These are phyloP conservation scores for Calcarius lapponicus DNA, from an alignment of 2,797 vertebrate genomes.

Conservation along the genomic window DNA sequence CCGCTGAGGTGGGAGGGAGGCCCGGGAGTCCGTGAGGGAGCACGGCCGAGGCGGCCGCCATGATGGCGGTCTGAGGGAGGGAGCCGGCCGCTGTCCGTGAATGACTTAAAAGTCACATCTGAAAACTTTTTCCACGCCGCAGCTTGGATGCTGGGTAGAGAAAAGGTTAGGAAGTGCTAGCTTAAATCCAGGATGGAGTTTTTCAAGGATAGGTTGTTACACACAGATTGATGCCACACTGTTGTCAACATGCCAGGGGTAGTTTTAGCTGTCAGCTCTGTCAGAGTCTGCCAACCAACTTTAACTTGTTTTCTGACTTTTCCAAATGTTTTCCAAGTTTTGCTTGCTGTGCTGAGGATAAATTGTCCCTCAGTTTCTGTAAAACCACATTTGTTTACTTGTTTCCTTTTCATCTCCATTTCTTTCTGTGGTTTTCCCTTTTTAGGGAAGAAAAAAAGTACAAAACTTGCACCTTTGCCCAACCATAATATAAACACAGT, in stretches of 20 bases:
- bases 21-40: background rate
- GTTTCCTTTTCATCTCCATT: conserved; percentile 10
- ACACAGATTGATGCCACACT: conserved; percentile 64
- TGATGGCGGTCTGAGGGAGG: rapidly evolving
- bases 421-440: conserved; percentile 26
- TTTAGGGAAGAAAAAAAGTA: background rate
- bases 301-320: conserved; percentile 70
- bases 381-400: conserved; percentile 65
- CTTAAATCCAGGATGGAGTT: conserved; percentile 59
- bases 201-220: conserved; percentile 58
- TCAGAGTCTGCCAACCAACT: conserved; percentile 63
- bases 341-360: conserved; percentile 32
- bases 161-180: conserved; percentile 60
- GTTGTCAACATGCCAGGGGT: conserved; percentile 57
- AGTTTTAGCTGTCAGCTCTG: conserved; percentile 65
- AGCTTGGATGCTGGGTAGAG: conserved; percentile 12
- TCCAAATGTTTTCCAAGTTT: conserved; percentile 63
- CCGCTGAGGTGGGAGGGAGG: rapidly evolving
- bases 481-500: background rate
- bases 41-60: rapidly evolving
- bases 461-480: background rate
- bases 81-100: rapidly evolving
- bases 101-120: background rate
- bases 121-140: background rate
- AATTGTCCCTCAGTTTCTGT: conserved; percentile 54